phyloP scores from a whole-genome alignment of 2,113 vertebrate genomes.

The Pantherophis guttatus region DNA sequence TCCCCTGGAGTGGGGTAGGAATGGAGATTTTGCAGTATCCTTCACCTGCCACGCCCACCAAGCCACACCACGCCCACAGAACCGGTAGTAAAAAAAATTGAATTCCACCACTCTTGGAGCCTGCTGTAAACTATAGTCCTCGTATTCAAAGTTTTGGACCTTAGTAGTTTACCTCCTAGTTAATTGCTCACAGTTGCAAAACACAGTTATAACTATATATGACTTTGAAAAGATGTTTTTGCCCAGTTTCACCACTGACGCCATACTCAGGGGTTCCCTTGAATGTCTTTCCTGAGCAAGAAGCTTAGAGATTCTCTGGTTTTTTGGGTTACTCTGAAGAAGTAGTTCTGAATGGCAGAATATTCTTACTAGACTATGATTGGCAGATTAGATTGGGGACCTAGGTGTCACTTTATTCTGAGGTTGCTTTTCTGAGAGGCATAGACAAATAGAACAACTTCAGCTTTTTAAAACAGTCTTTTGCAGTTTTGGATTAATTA shows the following conservation, averaged over 20 bases:
- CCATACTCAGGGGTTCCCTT: neutral
- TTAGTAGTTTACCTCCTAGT: neutral
- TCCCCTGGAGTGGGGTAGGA: too few relatives aligned
- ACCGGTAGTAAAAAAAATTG: too few relatives aligned
- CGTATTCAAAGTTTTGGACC: neutral
- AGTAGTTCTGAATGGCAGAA: neutral
- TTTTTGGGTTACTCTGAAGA: neutral
- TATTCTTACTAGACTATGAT: neutral
- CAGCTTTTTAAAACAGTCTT: neutral
- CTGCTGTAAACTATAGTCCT: neutral
- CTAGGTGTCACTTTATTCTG: neutral
- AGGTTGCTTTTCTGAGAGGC: neutral
- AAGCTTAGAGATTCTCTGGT: neutral
- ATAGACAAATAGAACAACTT: neutral
- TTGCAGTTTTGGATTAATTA: neutral
- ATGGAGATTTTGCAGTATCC: too few relatives aligned
- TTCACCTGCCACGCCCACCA: too few relatives aligned
- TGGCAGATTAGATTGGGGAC: neutral
- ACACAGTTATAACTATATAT: neutral
- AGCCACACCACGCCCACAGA: too few relatives aligned
- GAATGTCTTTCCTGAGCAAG: neutral
- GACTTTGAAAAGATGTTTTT: neutral
- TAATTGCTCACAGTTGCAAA: neutral
- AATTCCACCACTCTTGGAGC: neutral
- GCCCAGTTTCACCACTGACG: neutral